Percentiles rank a stretch among this genome's conserved stretches.
Evolutionary conservation across 2,797 vertebrate genomes (phyloP).

Genomic region (Melanogrammus aeglefinus): DNA sequence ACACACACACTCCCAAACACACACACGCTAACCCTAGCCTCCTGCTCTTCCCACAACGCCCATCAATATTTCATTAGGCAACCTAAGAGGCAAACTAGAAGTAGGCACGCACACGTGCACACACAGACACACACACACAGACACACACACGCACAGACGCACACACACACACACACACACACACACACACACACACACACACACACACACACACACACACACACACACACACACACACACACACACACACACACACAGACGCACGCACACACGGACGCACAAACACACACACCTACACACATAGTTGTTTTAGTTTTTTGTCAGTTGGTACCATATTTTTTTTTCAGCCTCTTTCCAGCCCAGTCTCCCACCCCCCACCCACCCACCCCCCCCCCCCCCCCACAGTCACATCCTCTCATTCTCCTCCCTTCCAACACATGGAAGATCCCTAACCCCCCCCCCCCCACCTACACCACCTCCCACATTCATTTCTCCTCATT

Average conservation of each 20-base stretch:
- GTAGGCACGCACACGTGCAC: constrained; percentile 19
- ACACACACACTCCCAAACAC: constrained; percentile 41
- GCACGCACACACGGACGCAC: no score
- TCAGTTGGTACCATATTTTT: constrained; percentile 55
- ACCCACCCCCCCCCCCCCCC: no score
- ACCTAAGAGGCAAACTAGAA: constrained; percentile 72
- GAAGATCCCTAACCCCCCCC: constrained; percentile 6
- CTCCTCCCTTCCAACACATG: constrained; percentile 25
- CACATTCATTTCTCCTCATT: constrained; percentile 72
- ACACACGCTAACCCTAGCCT: constrained; percentile 44
- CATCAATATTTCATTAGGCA: constrained; percentile 91
- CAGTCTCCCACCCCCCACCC: no score
- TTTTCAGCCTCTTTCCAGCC: constrained; percentile 58
- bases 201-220: constrained; percentile 21
- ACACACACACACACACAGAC: no score
- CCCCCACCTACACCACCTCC: constrained; percentile 33
- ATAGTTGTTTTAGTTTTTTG: constrained; percentile 34
- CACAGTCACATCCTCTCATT: background rate
- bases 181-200: no score
- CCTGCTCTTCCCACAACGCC: constrained; percentile 74
- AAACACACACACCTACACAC: no score
- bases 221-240: constrained; percentile 3
- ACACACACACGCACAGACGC: constrained; percentile 11
- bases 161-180: no score
- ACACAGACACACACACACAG: background rate